A percentile compares a stretch with the other conserved stretches of the same genome.
phyloP scores from a whole-genome alignment of 2,888 invertebrate genomes.

The Podabrus alpinus region DNA sequence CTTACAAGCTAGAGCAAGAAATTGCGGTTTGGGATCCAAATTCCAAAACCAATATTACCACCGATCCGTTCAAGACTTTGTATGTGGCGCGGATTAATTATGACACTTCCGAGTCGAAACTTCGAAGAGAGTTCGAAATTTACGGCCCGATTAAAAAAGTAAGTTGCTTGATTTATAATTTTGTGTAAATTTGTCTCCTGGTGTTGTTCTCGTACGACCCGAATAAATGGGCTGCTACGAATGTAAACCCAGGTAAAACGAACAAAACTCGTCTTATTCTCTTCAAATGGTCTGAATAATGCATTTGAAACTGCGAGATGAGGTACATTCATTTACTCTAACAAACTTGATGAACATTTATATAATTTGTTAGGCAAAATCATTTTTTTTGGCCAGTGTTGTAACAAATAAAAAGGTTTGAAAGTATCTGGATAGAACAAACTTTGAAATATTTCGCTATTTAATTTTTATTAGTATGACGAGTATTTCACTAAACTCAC shows the following conservation, averaged over 20 bases:
- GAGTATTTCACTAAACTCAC: no score
- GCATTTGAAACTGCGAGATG: not conserved
- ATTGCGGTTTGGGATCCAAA: conserved; percentile 96
- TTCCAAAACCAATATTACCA: conserved; percentile 74
- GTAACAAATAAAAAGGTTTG: no score
- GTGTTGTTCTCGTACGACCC: conserved; percentile 33
- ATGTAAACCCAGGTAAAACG: not conserved
- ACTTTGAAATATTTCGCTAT: no score
- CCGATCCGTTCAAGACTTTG: conserved; percentile 95
- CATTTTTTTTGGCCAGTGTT: no score
- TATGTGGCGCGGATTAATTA: conserved; percentile 98
- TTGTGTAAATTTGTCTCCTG: conserved; percentile 22
- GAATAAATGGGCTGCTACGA: not conserved
- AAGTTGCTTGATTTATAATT: not conserved
- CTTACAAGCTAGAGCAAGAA: conserved; percentile 97
- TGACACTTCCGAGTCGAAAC: conserved; percentile 97
- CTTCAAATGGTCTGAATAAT: not conserved
- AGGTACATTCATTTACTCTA: not conserved
- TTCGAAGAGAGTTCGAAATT: conserved; percentile 96
- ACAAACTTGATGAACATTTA: no score
- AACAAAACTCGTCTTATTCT: not conserved
- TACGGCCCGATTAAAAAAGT: conserved; percentile 96
- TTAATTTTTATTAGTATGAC: no score
- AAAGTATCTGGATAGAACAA: no score
- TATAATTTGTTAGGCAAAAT: no score